Percentiles rank a stretch among this genome's conserved stretches.
phyloP scores from a whole-genome alignment of 2,888 invertebrate genomes.

The Scaptomyza parva region DNA sequence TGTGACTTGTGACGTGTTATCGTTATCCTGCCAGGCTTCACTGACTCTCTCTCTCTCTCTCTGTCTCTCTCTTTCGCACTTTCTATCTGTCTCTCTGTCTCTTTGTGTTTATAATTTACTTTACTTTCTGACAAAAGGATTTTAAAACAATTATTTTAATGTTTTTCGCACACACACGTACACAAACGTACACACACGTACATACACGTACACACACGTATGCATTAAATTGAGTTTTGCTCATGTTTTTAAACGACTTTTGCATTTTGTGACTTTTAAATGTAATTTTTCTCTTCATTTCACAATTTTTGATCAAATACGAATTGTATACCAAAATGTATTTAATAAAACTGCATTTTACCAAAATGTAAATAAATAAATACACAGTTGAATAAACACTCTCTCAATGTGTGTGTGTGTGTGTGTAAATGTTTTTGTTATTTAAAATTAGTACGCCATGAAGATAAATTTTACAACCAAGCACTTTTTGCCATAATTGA shows the following conservation, averaged over 20 bases:
- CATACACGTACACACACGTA: constrained; percentile 19
- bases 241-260: constrained; percentile 73
- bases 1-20: constrained; percentile 76
- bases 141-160: constrained; percentile 81
- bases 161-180: constrained; percentile 64
- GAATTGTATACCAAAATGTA: constrained; percentile 40
- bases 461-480: constrained; percentile 41
- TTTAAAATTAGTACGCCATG: constrained; percentile 53
- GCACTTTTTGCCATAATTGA: constrained; percentile 44
- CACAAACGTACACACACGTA: constrained; percentile 10
- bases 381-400: constrained; percentile 25
- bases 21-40: constrained; percentile 70
- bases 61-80: constrained; percentile 17
- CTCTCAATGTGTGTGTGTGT: background rate
- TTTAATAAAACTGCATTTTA: constrained; percentile 50
- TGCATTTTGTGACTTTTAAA: constrained; percentile 78
- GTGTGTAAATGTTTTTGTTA: constrained; percentile 46
- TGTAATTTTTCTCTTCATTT: constrained; percentile 80
- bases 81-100: constrained; percentile 17
- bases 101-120: constrained; percentile 76
- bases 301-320: constrained; percentile 65
- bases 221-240: constrained; percentile 71
- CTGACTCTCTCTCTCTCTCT: constrained; percentile 51
- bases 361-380: constrained; percentile 55
- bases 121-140: constrained; percentile 80